Conservation (phyloP, 1,140 invertebrate species). For the Apis florea region DNA sequence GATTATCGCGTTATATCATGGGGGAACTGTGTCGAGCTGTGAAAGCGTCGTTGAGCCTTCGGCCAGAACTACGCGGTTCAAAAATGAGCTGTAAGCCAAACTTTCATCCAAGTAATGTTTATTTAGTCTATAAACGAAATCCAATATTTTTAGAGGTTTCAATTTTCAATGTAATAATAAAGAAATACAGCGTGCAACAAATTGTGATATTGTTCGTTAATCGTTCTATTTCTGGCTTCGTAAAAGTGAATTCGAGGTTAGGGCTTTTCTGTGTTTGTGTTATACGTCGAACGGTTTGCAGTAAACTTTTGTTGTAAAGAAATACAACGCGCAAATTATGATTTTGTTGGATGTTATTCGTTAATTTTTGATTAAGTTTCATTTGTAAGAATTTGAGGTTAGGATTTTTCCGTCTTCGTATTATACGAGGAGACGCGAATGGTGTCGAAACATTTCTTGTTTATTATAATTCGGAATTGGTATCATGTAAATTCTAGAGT, state of each 20-base stretch:
- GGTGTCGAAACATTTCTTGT: not conserved
- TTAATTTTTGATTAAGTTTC: too few relatives aligned
- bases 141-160: not conserved
- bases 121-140: not conserved
- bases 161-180: not conserved
- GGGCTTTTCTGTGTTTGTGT: too few relatives aligned
- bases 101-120: not conserved
- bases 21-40: not conserved
- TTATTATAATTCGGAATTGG: not conserved
- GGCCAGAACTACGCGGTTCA: not conserved
- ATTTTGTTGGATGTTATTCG: too few relatives aligned
- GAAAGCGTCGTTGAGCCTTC: not conserved
- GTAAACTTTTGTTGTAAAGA: too few relatives aligned
- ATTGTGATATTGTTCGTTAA: too few relatives aligned
- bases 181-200: not conserved
- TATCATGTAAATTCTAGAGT: not conserved
- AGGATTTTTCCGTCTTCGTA: too few relatives aligned
- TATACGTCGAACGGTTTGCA: too few relatives aligned
- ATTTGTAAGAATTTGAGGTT: too few relatives aligned
- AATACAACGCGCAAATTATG: too few relatives aligned
- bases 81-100: not conserved
- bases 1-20: conserved; percentile 52
- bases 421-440: too few relatives aligned
- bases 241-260: too few relatives aligned
- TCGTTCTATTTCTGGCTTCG: too few relatives aligned